Evolutionary conservation across 2,797 vertebrate genomes (phyloP).

Genomic region (Epinephelus coioides): DNA sequence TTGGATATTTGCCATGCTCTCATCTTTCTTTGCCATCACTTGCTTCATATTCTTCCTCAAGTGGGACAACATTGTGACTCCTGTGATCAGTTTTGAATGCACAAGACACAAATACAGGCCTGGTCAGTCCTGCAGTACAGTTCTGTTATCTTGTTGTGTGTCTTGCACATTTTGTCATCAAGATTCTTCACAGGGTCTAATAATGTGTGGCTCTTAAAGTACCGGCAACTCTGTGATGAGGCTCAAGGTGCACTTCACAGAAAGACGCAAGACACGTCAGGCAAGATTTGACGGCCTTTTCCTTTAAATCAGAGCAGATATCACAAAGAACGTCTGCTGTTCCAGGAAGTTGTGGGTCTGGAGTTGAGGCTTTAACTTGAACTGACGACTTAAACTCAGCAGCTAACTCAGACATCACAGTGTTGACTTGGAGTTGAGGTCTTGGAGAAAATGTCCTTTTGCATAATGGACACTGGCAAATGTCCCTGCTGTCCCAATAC

Average conservation of each 20-base stretch:
- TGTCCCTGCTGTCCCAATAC: slow-evolving; percentile 30
- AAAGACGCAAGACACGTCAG: slow-evolving; percentile 38
- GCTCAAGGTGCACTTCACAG: slow-evolving; percentile 59
- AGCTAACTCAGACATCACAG: slow-evolving; percentile 19
- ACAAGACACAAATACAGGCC: slow-evolving; percentile 39
- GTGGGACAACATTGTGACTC: slow-evolving; percentile 26
- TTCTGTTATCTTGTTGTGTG: slow-evolving; percentile 44
- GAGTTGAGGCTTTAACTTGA: slow-evolving; percentile 3
- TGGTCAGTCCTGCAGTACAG: slow-evolving; percentile 54
- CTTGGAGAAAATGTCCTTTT: slow-evolving; percentile 16
- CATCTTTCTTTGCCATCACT: slow-evolving; percentile 10
- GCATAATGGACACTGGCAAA: slow-evolving; percentile 53
- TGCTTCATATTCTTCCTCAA: slow-evolving; percentile 55
- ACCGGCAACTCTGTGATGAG: slow-evolving; percentile 56
- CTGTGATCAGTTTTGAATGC: slow-evolving; percentile 38
- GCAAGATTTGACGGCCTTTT: slow-evolving; percentile 45
- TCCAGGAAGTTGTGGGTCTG: background rate
- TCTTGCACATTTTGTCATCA: slow-evolving; percentile 45
- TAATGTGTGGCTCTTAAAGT: slow-evolving; percentile 39
- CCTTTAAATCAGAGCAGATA: slow-evolving; percentile 40
- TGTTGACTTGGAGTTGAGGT: slow-evolving; percentile 43
- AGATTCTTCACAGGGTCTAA: slow-evolving; percentile 45
- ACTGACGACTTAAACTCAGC: slow-evolving; percentile 10
- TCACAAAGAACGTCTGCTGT: slow-evolving; percentile 32
- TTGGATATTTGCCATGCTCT: slow-evolving; percentile 10